These are phyloP conservation scores for Hephaestus fuliginosus DNA, from an alignment of 2,797 vertebrate species.

Conservation along the genomic window DNA sequence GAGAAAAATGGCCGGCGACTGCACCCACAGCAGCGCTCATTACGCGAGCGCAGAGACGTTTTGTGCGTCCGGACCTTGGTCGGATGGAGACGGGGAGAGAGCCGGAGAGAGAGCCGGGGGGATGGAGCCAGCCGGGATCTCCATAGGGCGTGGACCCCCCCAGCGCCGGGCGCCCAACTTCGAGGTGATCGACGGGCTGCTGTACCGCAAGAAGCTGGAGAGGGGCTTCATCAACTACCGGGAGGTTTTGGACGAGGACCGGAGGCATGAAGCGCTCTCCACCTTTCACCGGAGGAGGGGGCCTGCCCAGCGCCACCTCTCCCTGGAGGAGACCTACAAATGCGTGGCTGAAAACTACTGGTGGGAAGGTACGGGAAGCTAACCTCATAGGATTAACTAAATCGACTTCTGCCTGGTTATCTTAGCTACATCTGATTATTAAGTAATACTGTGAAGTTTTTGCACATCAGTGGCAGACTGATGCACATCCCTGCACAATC, in stretches of 20 bases:
- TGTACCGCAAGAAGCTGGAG: constrained; percentile 89
- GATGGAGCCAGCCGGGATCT: constrained; percentile 52
- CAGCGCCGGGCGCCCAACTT: constrained; percentile 76
- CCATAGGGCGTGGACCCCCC: constrained; percentile 50
- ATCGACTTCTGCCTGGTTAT: not conserved
- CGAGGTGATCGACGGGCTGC: constrained; percentile 84
- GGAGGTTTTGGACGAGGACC: constrained; percentile 85
- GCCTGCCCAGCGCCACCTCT: constrained; percentile 81
- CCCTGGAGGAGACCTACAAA: constrained; percentile 89
- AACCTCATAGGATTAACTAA: not conserved
- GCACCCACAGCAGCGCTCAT: constrained; percentile 64
- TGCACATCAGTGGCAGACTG: no score
- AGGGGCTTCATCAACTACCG: constrained; percentile 87
- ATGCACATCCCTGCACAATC: no score
- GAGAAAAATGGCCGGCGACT: constrained; percentile 82
- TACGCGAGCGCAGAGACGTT: constrained; percentile 72
- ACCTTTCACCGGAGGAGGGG: constrained; percentile 84
- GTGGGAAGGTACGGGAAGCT: constrained; percentile 86
- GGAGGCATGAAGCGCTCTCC: constrained; percentile 81
- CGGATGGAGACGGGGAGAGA: constrained; percentile 52
- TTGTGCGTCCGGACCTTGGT: constrained; percentile 63
- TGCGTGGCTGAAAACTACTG: constrained; percentile 91
- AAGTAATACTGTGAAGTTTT: no score
- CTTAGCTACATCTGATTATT: not conserved
- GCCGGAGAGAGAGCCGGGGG: constrained; percentile 46